Evolutionary conservation across 2,888 invertebrate genomes (phyloP).

Genomic region (Cryptocephalus moraei): DNA sequence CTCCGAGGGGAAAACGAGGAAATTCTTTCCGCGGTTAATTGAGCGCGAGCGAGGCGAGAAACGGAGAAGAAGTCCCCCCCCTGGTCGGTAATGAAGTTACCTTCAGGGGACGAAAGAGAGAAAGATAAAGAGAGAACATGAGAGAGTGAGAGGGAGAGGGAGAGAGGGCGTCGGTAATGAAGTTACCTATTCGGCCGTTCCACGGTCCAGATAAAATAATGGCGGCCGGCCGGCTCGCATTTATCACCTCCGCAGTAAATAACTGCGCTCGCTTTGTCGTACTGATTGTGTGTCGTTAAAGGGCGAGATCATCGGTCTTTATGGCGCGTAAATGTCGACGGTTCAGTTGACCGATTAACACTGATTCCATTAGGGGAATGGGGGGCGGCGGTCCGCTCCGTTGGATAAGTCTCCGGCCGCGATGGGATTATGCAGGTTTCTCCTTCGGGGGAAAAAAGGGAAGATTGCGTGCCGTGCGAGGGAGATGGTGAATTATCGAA

Average conservation of each 20-base stretch:
- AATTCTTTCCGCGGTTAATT: conserved; percentile 47
- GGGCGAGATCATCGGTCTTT: conserved; percentile 30
- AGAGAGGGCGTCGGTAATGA: conserved; percentile 10
- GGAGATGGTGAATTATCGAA: too few relatives aligned
- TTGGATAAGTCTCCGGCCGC: too few relatives aligned
- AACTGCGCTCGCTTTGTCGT: conserved; percentile 27
- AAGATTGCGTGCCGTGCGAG: too few relatives aligned
- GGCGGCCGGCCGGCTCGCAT: conserved; percentile 24
- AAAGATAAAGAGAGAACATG: too few relatives aligned
- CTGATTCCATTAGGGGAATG: conserved; percentile 2
- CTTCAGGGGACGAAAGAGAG: conserved; percentile 18
- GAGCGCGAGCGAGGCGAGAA: conserved; percentile 38
- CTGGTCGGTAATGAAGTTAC: conserved; percentile 29
- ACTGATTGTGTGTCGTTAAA: conserved; percentile 29
- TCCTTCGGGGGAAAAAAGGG: too few relatives aligned
- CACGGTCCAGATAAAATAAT: conserved; percentile 21
- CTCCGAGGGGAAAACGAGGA: too few relatives aligned
- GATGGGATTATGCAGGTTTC: too few relatives aligned
- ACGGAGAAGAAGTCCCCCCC: conserved; percentile 4
- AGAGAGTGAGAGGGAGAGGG: conserved; percentile 14
- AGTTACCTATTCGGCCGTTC: conserved; percentile 1
- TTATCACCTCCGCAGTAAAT: conserved; percentile 27
- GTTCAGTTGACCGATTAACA: conserved; percentile 8
- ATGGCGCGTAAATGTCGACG: conserved; percentile 28
- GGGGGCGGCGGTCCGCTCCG: background rate